phyloP scores from a whole-genome alignment of 2,888 invertebrate genomes.

The Sphaerophoria rueppellii region DNA sequence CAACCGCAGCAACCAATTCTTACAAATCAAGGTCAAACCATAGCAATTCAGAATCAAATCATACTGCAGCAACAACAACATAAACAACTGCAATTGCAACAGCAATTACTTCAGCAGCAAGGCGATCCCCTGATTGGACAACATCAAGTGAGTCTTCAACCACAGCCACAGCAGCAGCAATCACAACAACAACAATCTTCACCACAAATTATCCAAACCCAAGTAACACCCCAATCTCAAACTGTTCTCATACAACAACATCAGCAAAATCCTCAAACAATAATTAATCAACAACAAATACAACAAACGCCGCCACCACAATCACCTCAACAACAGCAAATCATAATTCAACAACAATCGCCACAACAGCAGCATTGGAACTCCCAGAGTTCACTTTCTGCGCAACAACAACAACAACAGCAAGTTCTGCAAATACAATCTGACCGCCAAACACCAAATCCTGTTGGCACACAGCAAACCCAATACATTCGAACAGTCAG shows the following conservation, averaged over 20 bases:
- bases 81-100: constrained; percentile 84
- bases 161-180: constrained; percentile 82
- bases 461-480: constrained; percentile 78
- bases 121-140: constrained; percentile 71
- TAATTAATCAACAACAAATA: constrained; percentile 75
- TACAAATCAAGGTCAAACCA: constrained; percentile 70
- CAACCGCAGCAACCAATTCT: constrained; percentile 71
- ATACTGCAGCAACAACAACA: constrained; percentile 84
- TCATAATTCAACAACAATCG: constrained; percentile 84
- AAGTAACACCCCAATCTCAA: constrained; percentile 79
- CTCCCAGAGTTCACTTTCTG: constrained; percentile 79
- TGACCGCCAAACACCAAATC: constrained; percentile 76
- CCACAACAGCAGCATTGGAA: constrained; percentile 82
- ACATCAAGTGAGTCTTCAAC: constrained; percentile 82
- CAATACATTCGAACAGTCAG: constrained; percentile 76
- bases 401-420: constrained; percentile 80
- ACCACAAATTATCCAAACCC: constrained; percentile 65
- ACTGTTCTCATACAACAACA: constrained; percentile 81
- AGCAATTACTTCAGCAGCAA: constrained; percentile 76
- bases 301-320: constrained; percentile 79
- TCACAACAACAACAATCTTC: constrained; percentile 77
- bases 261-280: constrained; percentile 68
- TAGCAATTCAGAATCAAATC: constrained; percentile 76
- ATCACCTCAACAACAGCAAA: constrained; percentile 82
- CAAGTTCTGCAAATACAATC: constrained; percentile 83